phyloP scores from a whole-genome alignment of 2,797 vertebrate species.

The Rhadinocentrus ornatus region DNA sequence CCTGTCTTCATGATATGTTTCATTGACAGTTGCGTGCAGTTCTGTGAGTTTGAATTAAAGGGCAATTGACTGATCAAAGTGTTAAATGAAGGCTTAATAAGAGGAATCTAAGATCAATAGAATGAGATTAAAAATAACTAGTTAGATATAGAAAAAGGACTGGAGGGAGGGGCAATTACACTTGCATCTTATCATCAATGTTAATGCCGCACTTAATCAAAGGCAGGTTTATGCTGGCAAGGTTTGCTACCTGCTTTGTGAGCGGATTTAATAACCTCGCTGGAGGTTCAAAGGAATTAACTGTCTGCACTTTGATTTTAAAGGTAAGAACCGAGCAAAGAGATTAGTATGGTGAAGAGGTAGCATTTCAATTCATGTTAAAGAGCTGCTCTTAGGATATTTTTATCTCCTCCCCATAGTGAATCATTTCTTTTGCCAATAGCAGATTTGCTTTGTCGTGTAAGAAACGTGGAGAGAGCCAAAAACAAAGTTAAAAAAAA shows the following conservation, averaged over 20 bases:
- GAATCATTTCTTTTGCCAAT: slow-evolving; percentile 37
- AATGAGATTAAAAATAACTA: slow-evolving; percentile 22
- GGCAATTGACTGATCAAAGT: slow-evolving; percentile 60
- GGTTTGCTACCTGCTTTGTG: slow-evolving; percentile 32
- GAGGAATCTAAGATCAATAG: slow-evolving; percentile 54
- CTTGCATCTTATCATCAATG: slow-evolving; percentile 40
- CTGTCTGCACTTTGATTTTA: slow-evolving; percentile 25
- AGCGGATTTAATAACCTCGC: slow-evolving; percentile 38
- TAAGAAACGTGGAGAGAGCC: slow-evolving; percentile 23
- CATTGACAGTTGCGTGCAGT: slow-evolving; percentile 49
- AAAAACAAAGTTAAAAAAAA: too few species aligned
- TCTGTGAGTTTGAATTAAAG: slow-evolving; percentile 51
- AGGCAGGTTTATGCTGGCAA: slow-evolving; percentile 15
- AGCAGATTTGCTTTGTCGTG: slow-evolving; percentile 46
- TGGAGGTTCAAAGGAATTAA: slow-evolving; percentile 50
- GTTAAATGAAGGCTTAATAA: slow-evolving; percentile 58
- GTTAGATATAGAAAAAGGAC: slow-evolving; percentile 36
- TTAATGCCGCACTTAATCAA: slow-evolving; percentile 41
- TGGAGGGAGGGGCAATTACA: slow-evolving; percentile 37
- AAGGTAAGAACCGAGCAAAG: slow-evolving; percentile 13
- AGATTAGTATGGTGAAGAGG: slow-evolving; percentile 20
- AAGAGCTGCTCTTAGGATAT: slow-evolving; percentile 19
- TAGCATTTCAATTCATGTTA: slow-evolving; percentile 8
- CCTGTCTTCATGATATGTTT: slow-evolving; percentile 25
- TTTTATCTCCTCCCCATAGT: slow-evolving; percentile 18